Conservation (phyloP, 2,888 invertebrate species). For the Pediacus dermestoides region DNA sequence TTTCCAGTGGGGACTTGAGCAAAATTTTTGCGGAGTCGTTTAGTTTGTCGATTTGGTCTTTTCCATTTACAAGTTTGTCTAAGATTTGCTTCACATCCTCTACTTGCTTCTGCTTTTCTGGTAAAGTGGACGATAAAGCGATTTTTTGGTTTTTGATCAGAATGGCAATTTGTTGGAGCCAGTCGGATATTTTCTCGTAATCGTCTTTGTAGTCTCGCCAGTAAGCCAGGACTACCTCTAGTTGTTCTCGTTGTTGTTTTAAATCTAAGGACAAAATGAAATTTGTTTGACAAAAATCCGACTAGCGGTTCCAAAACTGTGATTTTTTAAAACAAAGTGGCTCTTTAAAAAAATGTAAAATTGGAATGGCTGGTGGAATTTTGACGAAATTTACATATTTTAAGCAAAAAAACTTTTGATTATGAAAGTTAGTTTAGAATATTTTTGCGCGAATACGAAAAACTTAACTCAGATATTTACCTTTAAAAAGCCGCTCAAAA, state of each 20-base stretch:
- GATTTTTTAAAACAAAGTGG: too few relatives aligned
- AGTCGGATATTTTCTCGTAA: constrained; percentile 85
- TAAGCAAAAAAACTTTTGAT: too few relatives aligned
- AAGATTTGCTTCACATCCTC: constrained; percentile 75
- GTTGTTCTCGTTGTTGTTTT: constrained; percentile 75
- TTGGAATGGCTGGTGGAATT: too few relatives aligned
- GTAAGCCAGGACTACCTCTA: constrained; percentile 76
- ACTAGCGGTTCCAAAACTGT: too few relatives aligned
- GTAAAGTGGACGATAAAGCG: constrained; percentile 71
- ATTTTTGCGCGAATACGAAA: too few relatives aligned
- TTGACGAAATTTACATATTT: too few relatives aligned
- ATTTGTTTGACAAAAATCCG: too few relatives aligned
- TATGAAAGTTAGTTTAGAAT: too few relatives aligned
- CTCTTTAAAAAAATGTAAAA: too few relatives aligned
- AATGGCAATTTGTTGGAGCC: constrained; percentile 89
- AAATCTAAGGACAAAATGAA: constrained; percentile 58
- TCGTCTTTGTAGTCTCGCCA: constrained; percentile 92
- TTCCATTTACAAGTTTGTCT: constrained; percentile 70
- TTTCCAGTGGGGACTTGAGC: constrained; percentile 78
- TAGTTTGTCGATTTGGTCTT: constrained; percentile 77
- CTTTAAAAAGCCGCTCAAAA: constrained; percentile 77
- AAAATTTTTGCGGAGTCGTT: constrained; percentile 75
- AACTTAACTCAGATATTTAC: constrained; percentile 43
- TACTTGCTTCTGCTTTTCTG: constrained; percentile 83
- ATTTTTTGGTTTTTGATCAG: constrained; percentile 87